Base-by-base conservation (phyloP, 1,140 invertebrate genomes). In the Asobara japonica region DNA sequence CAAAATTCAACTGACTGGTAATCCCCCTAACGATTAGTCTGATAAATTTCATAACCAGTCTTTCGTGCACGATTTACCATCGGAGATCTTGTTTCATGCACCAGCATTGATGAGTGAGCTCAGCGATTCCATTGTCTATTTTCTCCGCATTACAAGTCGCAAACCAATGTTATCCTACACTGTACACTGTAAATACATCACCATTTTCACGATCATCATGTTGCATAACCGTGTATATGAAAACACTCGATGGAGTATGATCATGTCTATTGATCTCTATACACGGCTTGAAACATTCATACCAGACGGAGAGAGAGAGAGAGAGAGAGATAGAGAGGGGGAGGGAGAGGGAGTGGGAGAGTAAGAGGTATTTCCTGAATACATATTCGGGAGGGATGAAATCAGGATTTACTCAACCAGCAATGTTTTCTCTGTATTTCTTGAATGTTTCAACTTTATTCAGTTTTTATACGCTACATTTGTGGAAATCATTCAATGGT, bases 231-330 rank as follows among this genome's bases (percentile, higher is more conserved):
- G 51, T 6, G 51, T 20, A 56, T 25, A 25, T 25, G 51, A 56
- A 56, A 56, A 25, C 7, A 56, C 51, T 25, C 20, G 20, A 20
- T 56, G 51, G n/a, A 56, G 20, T 25, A 56, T 18, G 51, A 56
- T 56, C 51, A 56, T 56, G 51, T 56, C 22, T 27, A 56, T 56
- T 56, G 51, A 56, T 56, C 51, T 56, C 51, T 56, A 22, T 56
- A 27, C 11, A 22, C 20, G 7, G 45, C 11, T 56, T 56, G 8
- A 20, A 56, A 25, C 51, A 56, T 56, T 56, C 20, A 20, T 56
- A 56, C 2, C 25, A 2, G 41, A 13, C 13, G 2, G 36, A n/a
- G n/a, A n/a, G n/a, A n/a, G n/a, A n/a, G n/a, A n/a, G n/a, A n/a
- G n/a, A n/a, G n/a, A n/a, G n/a, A n/a, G n/a, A n/a, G n/a, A n/a